These are phyloP conservation scores for Mamestra configurata DNA, from an alignment of 1,140 invertebrate genomes.

Conservation along the genomic window DNA sequence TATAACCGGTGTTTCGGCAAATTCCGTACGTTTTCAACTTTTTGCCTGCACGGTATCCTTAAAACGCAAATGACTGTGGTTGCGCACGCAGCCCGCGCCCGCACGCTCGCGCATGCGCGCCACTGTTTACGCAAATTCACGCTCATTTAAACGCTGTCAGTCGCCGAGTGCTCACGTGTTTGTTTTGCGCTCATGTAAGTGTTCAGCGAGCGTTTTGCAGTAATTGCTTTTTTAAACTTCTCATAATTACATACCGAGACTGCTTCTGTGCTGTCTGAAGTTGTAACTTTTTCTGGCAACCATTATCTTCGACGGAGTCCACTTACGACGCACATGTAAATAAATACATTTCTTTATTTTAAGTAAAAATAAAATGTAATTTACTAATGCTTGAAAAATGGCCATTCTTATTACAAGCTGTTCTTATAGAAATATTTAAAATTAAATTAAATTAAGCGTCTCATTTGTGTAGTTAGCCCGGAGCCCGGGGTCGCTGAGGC, in stretches of 20 bases:
- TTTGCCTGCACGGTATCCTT: slow-evolving; percentile 2
- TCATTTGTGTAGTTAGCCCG: slow-evolving; percentile 20
- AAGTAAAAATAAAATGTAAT: neutral
- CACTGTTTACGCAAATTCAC: slow-evolving; percentile 6
- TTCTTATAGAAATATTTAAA: slow-evolving; percentile 5
- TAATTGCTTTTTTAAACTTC: slow-evolving; percentile 36
- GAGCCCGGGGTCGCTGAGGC: slow-evolving; percentile 55
- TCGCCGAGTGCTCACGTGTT: slow-evolving; percentile 9
- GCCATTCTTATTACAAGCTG: neutral
- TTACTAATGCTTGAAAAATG: neutral
- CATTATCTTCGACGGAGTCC: neutral
- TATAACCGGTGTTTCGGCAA: slow-evolving; percentile 11
- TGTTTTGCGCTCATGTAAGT: slow-evolving; percentile 33
- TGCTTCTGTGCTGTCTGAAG: slow-evolving; percentile 5
- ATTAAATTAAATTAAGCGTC: slow-evolving; percentile 21
- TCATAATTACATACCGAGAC: slow-evolving; percentile 10
- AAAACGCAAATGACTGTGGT: neutral
- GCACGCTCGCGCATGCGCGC: slow-evolving; percentile 3
- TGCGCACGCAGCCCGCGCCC: neutral
- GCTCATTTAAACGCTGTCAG: slow-evolving; percentile 33
- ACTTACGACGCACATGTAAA: no score
- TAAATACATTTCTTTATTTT: neutral
- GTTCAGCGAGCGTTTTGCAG: neutral
- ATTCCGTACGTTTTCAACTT: neutral
- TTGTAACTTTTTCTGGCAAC: slow-evolving; percentile 28